phyloP scores from a whole-genome alignment of 1,140 invertebrate species.

The Drosophila pseudoananassae region DNA sequence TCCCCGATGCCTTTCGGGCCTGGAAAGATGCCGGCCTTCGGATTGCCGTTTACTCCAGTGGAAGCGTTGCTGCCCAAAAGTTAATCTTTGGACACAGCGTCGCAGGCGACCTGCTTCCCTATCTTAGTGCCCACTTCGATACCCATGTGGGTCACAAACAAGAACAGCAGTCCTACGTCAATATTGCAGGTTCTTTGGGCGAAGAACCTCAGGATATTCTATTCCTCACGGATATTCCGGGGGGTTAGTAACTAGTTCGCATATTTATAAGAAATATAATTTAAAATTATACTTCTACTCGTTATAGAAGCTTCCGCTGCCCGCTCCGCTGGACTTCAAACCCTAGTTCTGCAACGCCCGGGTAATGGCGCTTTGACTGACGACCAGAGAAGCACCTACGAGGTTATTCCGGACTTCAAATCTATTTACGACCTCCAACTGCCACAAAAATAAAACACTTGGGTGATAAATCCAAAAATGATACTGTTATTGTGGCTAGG shows the following conservation, averaged over 20 bases:
- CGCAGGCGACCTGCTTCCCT: conserved; percentile 90
- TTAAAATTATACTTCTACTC: neutral
- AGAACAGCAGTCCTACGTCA: conserved; percentile 89
- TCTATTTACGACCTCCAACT: conserved; percentile 7
- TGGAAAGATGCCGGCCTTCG: conserved; percentile 88
- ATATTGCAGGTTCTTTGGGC: conserved; percentile 89
- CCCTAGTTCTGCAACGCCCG: conserved; percentile 89
- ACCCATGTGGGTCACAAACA: conserved; percentile 93
- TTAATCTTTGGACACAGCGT: conserved; percentile 92
- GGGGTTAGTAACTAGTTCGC: conserved; percentile 86
- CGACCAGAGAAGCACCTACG: conserved; percentile 39
- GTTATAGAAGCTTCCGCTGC: conserved; percentile 92
- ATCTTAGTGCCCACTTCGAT: conserved; percentile 94
- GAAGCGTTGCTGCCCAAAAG: conserved; percentile 95
- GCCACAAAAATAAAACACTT: conserved; percentile 8
- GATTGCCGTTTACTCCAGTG: conserved; percentile 96
- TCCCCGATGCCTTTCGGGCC: conserved; percentile 88
- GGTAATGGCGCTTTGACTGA: conserved; percentile 88
- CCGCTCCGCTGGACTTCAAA: conserved; percentile 88
- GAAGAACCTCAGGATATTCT: conserved; percentile 88
- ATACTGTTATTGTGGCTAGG: conserved; percentile 41
- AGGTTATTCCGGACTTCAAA: conserved; percentile 35
- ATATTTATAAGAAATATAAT: neutral
- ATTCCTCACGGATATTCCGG: conserved; percentile 93
- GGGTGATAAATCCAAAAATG: neutral